Conservation (phyloP, 2,113 vertebrate genomes). For the Percopsis transmontana region DNA sequence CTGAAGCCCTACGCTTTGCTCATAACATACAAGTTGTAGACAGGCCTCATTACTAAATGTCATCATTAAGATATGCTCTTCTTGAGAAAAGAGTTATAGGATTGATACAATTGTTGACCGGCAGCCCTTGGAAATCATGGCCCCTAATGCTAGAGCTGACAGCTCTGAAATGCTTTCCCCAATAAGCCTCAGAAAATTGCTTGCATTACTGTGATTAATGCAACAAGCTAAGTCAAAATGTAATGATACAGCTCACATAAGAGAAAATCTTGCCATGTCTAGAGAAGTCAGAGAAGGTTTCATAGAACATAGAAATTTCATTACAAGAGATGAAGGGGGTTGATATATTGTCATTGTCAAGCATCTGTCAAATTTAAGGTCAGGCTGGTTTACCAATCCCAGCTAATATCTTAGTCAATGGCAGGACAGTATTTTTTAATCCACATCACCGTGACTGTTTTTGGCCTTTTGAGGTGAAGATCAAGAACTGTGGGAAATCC, state of each 20-base stretch:
- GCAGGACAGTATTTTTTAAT: too few species aligned
- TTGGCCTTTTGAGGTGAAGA: too few species aligned
- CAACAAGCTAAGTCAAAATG: neutral
- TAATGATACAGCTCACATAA: constrained; percentile 11
- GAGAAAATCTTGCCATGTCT: neutral
- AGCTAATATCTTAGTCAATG: too few species aligned
- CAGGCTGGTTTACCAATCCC: neutral
- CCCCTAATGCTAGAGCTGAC: constrained; percentile 30
- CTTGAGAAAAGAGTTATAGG: constrained; percentile 55
- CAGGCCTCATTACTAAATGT: constrained; percentile 49
- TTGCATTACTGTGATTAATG: neutral
- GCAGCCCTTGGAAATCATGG: constrained; percentile 47
- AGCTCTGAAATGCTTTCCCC: constrained; percentile 24
- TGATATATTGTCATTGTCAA: neutral
- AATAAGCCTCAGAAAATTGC: constrained; percentile 12
- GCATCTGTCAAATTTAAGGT: neutral
- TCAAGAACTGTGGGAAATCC: too few species aligned
- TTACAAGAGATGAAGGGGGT: neutral
- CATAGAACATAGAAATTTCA: neutral
- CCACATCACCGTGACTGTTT: too few species aligned
- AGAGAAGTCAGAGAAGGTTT: neutral
- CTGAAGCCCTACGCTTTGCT: neutral
- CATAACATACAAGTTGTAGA: constrained; percentile 28
- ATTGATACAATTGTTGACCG: constrained; percentile 54
- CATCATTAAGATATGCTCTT: constrained; percentile 37